These are phyloP conservation scores for Microchirus variegatus DNA, from an alignment of 2,797 vertebrate genomes.

Conservation along the genomic window DNA sequence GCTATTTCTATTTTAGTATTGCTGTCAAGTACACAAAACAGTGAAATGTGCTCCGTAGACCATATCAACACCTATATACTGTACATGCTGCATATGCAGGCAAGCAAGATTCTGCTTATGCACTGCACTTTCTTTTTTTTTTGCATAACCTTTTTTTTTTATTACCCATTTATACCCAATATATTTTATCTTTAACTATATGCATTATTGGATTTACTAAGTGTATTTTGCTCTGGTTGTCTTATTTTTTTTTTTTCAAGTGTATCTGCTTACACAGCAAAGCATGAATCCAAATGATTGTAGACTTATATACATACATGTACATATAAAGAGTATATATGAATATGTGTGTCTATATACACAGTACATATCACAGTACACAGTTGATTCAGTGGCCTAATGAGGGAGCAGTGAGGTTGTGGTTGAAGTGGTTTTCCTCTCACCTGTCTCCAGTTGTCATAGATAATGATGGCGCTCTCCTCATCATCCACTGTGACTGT, in stretches of 20 bases:
- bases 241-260: too few relatives aligned
- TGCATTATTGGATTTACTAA: too few relatives aligned
- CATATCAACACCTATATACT: background rate
- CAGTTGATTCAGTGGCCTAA: conserved; percentile 33
- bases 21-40: conserved; percentile 13
- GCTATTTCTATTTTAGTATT: background rate
- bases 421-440: conserved; percentile 57
- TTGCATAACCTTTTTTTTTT: background rate
- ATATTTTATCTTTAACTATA: too few relatives aligned
- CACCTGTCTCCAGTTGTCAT: conserved; percentile 94
- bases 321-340: background rate
- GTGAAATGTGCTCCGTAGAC: conserved; percentile 4
- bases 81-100: background rate
- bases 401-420: conserved; percentile 34
- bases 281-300: too few relatives aligned
- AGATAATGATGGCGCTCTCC: conserved; percentile 88
- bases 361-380: background rate
- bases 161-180: too few relatives aligned
- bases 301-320: too few relatives aligned
- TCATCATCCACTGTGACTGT: conserved; percentile 88
- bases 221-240: too few relatives aligned
- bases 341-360: background rate
- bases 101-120: background rate
- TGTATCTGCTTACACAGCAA: too few relatives aligned
- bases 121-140: background rate